These are phyloP conservation scores for Ridgeia piscesae DNA, from an alignment of 1,140 invertebrate species.

Conservation along the genomic window DNA sequence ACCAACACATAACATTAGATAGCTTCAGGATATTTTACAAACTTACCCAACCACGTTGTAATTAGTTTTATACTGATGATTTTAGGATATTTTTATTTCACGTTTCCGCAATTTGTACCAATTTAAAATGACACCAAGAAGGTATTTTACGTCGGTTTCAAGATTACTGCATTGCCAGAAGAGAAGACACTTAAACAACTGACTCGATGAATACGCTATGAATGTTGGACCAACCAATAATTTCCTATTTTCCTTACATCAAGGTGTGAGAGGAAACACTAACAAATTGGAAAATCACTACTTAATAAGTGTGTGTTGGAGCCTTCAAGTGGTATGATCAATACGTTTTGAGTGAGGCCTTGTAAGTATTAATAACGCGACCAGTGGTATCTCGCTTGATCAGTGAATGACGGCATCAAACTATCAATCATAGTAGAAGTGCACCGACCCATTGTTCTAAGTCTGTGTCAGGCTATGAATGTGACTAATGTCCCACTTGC, in stretches of 20 bases:
- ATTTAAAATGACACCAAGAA: too few relatives aligned
- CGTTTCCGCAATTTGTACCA: too few relatives aligned
- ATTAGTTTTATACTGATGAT: too few relatives aligned
- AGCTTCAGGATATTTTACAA: too few relatives aligned
- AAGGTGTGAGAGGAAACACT: not conserved
- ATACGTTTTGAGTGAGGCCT: not conserved
- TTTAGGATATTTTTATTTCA: too few relatives aligned
- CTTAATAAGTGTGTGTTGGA: not conserved
- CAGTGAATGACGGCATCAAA: not conserved
- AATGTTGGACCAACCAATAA: not conserved
- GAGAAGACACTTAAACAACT: not conserved
- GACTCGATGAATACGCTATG: not conserved
- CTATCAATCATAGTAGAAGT: not conserved
- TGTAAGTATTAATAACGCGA: not conserved
- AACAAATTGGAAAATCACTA: not conserved
- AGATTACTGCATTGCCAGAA: not conserved
- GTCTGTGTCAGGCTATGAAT: not conserved
- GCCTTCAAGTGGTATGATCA: not conserved
- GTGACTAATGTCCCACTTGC: not conserved
- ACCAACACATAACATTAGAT: too few relatives aligned
- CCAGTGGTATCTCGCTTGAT: not conserved
- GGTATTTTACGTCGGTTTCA: not conserved
- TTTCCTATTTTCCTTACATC: slow-evolving; percentile 1
- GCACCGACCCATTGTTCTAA: not conserved
- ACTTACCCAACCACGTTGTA: too few relatives aligned